Conservation (phyloP, 2,888 invertebrate genomes). For the Trachelus stipa region DNA sequence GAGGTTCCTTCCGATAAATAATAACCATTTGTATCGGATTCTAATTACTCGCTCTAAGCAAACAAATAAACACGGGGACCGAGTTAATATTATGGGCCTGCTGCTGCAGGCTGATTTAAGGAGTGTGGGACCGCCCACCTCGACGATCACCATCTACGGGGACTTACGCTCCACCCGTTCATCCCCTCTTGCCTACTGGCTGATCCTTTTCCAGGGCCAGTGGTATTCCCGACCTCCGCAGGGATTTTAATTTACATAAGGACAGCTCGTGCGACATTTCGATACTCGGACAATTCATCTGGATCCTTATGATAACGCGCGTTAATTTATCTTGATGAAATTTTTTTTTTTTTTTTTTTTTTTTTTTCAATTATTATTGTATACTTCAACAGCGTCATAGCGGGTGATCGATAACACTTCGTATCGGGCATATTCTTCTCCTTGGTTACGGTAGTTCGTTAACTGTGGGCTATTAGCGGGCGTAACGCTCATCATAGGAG, state of each 20-base stretch:
- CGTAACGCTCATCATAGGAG: slow-evolving; percentile 61
- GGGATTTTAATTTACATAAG: slow-evolving; percentile 34
- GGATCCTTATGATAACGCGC: slow-evolving; percentile 13
- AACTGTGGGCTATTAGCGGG: slow-evolving; percentile 64
- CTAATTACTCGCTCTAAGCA: slow-evolving; percentile 66
- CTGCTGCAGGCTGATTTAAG: slow-evolving; percentile 63
- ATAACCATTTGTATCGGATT: slow-evolving; percentile 65
- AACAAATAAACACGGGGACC: slow-evolving; percentile 57
- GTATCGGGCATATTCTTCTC: background rate
- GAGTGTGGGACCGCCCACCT: slow-evolving; percentile 65
- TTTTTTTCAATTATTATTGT: background rate
- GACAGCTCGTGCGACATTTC: background rate
- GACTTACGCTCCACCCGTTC: slow-evolving; percentile 25
- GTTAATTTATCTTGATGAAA: slow-evolving; percentile 9
- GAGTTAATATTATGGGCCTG: slow-evolving; percentile 55
- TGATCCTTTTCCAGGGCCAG: slow-evolving; percentile 3
- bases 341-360: slow-evolving; percentile 3
- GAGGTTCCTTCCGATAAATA: slow-evolving; percentile 51
- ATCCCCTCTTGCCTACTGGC: slow-evolving; percentile 17
- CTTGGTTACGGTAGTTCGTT: slow-evolving; percentile 59
- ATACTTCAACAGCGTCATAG: background rate
- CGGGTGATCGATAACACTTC: background rate
- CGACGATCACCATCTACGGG: slow-evolving; percentile 2
- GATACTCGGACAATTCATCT: slow-evolving; percentile 13
- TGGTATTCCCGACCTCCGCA: slow-evolving; percentile 17